Percentiles rank a stretch among this genome's conserved stretches.
phyloP scores from a whole-genome alignment of 1,140 invertebrate species.

The Pogonomyrmex barbatus region DNA sequence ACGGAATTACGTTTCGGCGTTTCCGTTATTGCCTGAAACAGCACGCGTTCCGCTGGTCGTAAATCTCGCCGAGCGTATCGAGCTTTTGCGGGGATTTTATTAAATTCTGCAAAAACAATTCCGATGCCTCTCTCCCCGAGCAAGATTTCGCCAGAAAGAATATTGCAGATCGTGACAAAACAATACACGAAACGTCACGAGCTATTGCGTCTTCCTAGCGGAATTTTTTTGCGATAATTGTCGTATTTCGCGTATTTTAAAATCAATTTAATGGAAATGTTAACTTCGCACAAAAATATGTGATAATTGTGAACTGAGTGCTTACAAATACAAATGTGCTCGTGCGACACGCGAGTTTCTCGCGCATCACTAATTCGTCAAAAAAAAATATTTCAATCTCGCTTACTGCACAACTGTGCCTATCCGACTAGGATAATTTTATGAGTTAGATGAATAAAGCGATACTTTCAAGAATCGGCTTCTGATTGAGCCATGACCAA shows the following conservation, averaged over 20 bases:
- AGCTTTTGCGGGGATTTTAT: conserved; percentile 40
- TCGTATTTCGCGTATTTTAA: neutral
- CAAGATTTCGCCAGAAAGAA: conserved; percentile 10
- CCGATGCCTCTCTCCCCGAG: conserved; percentile 6
- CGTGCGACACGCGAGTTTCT: conserved; percentile 41
- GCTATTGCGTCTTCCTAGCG: neutral
- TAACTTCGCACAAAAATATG: neutral
- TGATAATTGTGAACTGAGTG: neutral
- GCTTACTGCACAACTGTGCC: neutral
- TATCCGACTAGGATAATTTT: conserved; percentile 4
- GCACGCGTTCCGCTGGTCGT: conserved; percentile 48
- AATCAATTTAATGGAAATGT: neutral
- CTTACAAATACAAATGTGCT: conserved; percentile 27
- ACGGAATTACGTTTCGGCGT: conserved; percentile 51
- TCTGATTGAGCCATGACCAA: conserved; percentile 34
- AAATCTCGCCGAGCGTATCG: conserved; percentile 39
- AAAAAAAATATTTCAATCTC: conserved; percentile 34
- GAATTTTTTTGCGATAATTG: neutral
- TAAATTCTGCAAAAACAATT: conserved; percentile 62
- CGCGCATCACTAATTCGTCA: conserved; percentile 38
- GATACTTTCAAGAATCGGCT: conserved; percentile 9
- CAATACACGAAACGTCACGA: conserved; percentile 8
- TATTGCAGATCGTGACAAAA: neutral
- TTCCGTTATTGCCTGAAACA: conserved; percentile 52
- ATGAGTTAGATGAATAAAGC: conserved; percentile 30